phyloP scores from a whole-genome alignment of 2,797 vertebrate species.

The Pangasius macronema region DNA sequence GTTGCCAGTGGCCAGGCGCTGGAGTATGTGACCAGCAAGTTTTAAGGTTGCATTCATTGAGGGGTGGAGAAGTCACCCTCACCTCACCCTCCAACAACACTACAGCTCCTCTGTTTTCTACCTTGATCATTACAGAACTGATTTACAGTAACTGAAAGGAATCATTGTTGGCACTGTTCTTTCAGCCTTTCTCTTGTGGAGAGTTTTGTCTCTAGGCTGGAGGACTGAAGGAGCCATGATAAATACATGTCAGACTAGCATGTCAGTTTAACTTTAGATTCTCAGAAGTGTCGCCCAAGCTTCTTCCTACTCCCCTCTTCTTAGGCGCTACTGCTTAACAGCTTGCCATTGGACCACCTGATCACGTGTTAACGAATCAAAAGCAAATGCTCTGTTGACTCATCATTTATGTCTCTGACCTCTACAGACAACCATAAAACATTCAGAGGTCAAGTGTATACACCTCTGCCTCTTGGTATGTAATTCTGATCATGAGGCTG shows the following conservation, averaged over 20 bases:
- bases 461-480: constrained; percentile 2
- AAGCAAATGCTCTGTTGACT: constrained; percentile 41
- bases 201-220: neutral
- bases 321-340: too few relatives aligned
- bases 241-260: constrained; percentile 6
- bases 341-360: neutral
- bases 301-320: neutral
- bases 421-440: constrained; percentile 8
- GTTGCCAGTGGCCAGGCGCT: constrained; percentile 34
- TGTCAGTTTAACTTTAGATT: constrained; percentile 19
- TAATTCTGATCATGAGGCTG: neutral
- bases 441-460: neutral
- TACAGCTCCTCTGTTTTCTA: neutral
- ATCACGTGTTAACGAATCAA: constrained; percentile 37
- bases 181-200: neutral
- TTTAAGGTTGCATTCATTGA: neutral
- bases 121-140: neutral
- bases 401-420: constrained; percentile 7
- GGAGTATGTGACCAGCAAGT: constrained; percentile 48
- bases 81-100: neutral
- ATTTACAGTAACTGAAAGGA: neutral
- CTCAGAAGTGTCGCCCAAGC: neutral
- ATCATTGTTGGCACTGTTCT: neutral
- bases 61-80: constrained; percentile 2
- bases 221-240: neutral